Evolutionary conservation across 2,797 vertebrate genomes (phyloP).

Genomic region (Sarcoramphus papa): DNA sequence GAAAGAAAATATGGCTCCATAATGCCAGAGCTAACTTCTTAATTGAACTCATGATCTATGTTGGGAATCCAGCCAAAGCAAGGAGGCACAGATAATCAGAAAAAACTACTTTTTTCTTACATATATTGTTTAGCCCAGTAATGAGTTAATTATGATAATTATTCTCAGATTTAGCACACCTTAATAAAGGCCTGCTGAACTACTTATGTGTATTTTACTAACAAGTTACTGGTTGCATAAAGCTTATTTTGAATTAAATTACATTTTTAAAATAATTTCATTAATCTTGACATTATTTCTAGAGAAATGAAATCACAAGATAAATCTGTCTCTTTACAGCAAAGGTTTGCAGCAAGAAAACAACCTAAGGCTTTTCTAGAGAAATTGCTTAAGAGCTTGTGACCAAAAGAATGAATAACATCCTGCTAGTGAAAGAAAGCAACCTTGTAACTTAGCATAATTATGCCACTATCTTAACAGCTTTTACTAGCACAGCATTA

Average conservation of each 20-base stretch:
- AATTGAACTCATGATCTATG: neutral
- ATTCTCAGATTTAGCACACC: neutral
- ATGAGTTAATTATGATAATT: neutral
- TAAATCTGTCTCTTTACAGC: neutral
- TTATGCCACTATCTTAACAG: neutral
- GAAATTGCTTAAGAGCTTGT: neutral
- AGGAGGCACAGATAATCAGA: neutral
- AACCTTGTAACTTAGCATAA: neutral
- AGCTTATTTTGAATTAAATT: neutral
- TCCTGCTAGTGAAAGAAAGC: neutral
- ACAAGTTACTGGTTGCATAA: neutral
- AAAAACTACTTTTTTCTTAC: neutral
- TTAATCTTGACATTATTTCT: neutral
- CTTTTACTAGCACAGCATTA: neutral
- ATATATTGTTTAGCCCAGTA: neutral
- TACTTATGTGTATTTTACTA: neutral
- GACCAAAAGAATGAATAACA: neutral
- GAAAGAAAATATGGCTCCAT: neutral
- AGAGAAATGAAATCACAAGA: neutral
- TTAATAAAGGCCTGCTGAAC: neutral
- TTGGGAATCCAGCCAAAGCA: neutral
- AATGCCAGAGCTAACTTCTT: neutral
- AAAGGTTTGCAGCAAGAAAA: neutral
- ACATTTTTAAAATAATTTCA: neutral
- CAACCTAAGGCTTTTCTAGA: neutral